Evolutionary conservation across 2,888 invertebrate species (phyloP).

Genomic region (Amblyjoppa proteus): DNA sequence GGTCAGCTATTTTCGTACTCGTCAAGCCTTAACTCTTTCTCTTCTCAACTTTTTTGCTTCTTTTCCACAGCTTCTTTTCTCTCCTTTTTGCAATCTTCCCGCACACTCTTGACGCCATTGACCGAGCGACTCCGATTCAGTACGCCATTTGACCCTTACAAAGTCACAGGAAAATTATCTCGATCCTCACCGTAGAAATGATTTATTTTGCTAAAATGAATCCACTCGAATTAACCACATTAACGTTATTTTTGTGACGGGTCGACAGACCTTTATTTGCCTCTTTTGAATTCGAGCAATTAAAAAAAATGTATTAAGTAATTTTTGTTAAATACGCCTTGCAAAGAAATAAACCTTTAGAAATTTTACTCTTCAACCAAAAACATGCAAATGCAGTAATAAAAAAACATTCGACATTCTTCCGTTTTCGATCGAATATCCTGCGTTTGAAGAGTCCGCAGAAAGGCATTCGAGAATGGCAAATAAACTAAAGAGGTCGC

Average conservation of each 20-base stretch:
- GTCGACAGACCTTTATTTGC: too few species aligned
- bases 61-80: slow-evolving; percentile 4
- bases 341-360: neutral
- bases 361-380: neutral
- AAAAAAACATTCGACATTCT: neutral
- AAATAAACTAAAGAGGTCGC: neutral
- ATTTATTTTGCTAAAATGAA: neutral
- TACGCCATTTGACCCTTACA: slow-evolving; percentile 3
- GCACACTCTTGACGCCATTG: slow-evolving; percentile 56
- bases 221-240: neutral
- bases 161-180: neutral
- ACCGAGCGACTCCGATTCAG: slow-evolving; percentile 28
- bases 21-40: slow-evolving; percentile 26
- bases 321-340: neutral
- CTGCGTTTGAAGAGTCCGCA: neutral
- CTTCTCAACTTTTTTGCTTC: slow-evolving; percentile 3
- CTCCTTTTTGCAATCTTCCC: slow-evolving; percentile 50
- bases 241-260: too few species aligned
- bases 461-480: neutral
- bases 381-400: neutral
- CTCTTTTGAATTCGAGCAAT: too few species aligned
- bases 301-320: too few species aligned
- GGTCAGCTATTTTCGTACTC: slow-evolving; percentile 67
- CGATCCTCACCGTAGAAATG: neutral
- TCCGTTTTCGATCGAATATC: neutral